A percentile compares a stretch with the other conserved stretches of the same genome.
phyloP scores from a whole-genome alignment of 2,113 vertebrate genomes.

The Pygoscelis antarcticus region DNA sequence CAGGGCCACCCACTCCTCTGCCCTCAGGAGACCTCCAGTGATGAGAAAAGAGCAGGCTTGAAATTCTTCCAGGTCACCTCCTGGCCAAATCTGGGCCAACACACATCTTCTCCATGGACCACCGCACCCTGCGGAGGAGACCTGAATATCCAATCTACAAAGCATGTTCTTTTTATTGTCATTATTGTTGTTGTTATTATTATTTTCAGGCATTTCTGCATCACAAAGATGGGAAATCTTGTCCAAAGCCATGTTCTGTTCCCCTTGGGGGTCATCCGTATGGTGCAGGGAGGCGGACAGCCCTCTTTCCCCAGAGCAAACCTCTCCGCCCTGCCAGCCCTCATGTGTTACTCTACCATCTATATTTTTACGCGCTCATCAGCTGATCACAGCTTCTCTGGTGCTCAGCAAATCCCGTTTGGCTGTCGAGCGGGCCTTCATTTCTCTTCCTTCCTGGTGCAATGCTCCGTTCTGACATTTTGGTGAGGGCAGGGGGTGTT shows the following conservation, averaged over 20 bases:
- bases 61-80: not conserved
- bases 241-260: not conserved
- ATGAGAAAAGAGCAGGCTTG: not conserved
- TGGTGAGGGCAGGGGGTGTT: slow-evolving; percentile 17
- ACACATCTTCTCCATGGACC: not conserved
- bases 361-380: not conserved
- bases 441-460: slow-evolving; percentile 8
- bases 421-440: not conserved
- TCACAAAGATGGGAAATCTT: not conserved
- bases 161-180: not conserved
- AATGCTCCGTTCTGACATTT: not conserved
- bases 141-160: not conserved
- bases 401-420: not conserved
- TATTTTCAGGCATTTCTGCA: not conserved
- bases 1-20: not conserved
- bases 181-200: not conserved
- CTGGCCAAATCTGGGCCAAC: not conserved
- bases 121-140: not conserved
- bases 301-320: not conserved
- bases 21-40: not conserved
- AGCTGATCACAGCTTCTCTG: slow-evolving; percentile 19
- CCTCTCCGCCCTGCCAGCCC: not conserved
- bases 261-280: not conserved
- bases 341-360: not conserved
- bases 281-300: not conserved